Evolutionary conservation across 2,888 invertebrate species (phyloP).

Genomic region (Portevinia maculata): DNA sequence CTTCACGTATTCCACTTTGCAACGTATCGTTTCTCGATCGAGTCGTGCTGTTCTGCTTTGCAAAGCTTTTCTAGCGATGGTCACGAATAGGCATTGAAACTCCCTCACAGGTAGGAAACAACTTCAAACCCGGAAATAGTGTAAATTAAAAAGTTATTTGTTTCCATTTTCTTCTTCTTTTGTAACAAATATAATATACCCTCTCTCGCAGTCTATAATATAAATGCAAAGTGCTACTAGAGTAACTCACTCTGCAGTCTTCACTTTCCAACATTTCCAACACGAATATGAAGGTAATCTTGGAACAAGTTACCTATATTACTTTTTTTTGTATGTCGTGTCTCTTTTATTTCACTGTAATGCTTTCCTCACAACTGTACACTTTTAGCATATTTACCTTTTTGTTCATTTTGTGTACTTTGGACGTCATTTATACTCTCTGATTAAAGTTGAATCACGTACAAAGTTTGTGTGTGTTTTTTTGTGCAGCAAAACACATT

Average conservation of each 20-base stretch:
- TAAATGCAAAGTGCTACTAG: constrained; percentile 1
- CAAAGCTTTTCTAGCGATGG: too few relatives aligned
- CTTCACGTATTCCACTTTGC: too few relatives aligned
- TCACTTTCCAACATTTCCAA: neutral
- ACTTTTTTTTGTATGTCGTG: constrained; percentile 18
- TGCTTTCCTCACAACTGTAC: neutral
- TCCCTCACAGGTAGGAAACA: too few relatives aligned
- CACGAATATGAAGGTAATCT: constrained; percentile 31
- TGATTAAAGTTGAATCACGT: constrained; percentile 68
- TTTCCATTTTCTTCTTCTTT: too few relatives aligned
- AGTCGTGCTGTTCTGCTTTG: too few relatives aligned
- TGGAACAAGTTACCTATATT: constrained; percentile 48
- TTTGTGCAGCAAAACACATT: constrained; percentile 38
- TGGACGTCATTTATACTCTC: constrained; percentile 56
- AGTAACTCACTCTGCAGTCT: constrained; percentile 1
- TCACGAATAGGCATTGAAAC: too few relatives aligned
- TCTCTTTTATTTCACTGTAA: constrained; percentile 22
- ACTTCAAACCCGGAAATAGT: too few relatives aligned
- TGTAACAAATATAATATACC: neutral
- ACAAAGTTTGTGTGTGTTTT: constrained; percentile 13
- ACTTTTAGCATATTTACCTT: constrained; percentile 12
- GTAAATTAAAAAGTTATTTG: too few relatives aligned
- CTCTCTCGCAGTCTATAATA: neutral
- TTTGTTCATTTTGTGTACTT: constrained; percentile 34
- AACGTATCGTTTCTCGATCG: too few relatives aligned